Evolutionary conservation across 2,113 vertebrate genomes (phyloP), one percentile per base, ranked within the genome.

Genomic region (Oryzias javanicus): DNA sequence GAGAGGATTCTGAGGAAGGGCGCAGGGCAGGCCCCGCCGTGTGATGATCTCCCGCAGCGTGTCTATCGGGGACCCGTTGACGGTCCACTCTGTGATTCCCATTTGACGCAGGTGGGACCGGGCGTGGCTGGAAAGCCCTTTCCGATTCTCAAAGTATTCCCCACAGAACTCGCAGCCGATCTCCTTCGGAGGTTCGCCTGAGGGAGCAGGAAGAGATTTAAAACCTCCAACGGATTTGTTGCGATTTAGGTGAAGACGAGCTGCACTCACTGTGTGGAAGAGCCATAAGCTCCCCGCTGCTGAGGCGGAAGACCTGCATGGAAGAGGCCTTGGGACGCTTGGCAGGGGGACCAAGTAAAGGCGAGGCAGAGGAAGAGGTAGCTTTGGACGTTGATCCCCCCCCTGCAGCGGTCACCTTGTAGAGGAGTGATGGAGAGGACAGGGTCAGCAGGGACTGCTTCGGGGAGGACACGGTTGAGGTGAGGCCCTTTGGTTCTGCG

Each of bases 21-120:
- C 91, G 1, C 88, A 91, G 40, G 91, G 90, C 56, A 92, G 74
- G 22, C 91, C 90, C 13, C 90, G 85, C 1, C 89, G 83, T 0
- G 89, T 82, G 76, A 92, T 91, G 72, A 93, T 76, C 55, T 94
- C 96, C 35, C 94, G 86, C n/a, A 97, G 87, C 0, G 96, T 97
- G 83, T 97, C 96, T 15, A 98, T 98, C 24, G 96, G 96, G 0
- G 95, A 97, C 17, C 96, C 96, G 2, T 98, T 98, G 60, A 98
- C 95, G 0, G 93, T 93, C 96, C 96, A 98, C 86, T 97, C 94
- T 0, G 96, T 98, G 48, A 98, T 95, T 14, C 96, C 96, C 94
- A 98, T 95, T 83, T 98, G 96, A 4, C 96, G 93, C 47, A 98
- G 89, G 89, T 98, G 95, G 15, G 96, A 97, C 42, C 95, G 94